Evolutionary conservation across 2,113 vertebrate species (phyloP).

Genomic region (Perccottus glenii): DNA sequence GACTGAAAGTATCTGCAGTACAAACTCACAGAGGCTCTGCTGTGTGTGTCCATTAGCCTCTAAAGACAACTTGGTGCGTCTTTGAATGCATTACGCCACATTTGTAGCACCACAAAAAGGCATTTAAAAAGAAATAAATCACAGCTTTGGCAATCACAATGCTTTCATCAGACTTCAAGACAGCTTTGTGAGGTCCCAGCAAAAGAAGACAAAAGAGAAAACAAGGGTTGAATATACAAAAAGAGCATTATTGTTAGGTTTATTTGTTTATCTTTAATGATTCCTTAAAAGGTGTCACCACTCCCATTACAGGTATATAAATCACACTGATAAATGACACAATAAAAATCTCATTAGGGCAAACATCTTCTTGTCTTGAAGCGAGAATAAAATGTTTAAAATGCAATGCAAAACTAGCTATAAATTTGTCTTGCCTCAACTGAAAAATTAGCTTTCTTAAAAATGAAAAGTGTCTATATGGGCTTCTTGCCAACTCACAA

Average conservation of each 20-base stretch:
- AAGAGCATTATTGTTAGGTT: neutral
- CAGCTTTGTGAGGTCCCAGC: neutral
- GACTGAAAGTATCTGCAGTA: neutral
- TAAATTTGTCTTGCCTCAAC: too few relatives aligned
- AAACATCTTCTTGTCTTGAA: neutral
- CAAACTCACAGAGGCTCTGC: neutral
- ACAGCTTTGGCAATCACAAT: neutral
- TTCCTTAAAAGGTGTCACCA: conserved; percentile 3
- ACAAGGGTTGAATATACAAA: neutral
- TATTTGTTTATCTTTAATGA: conserved; percentile 11
- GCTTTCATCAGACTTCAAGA: neutral
- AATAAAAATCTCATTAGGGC: neutral
- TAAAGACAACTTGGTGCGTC: neutral
- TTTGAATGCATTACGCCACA: conserved; percentile 31
- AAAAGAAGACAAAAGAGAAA: neutral
- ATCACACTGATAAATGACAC: neutral
- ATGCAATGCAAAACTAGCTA: neutral
- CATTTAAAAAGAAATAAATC: conserved; percentile 27
- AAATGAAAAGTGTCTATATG: neutral
- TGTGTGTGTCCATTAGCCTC: neutral
- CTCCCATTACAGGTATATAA: neutral
- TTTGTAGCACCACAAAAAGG: conserved; percentile 8
- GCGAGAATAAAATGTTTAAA: neutral
- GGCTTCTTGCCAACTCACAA: neutral
- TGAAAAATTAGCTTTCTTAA: neutral